Evolutionary conservation across 2,113 vertebrate genomes (phyloP).

Genomic region (Actinemys pallida): DNA sequence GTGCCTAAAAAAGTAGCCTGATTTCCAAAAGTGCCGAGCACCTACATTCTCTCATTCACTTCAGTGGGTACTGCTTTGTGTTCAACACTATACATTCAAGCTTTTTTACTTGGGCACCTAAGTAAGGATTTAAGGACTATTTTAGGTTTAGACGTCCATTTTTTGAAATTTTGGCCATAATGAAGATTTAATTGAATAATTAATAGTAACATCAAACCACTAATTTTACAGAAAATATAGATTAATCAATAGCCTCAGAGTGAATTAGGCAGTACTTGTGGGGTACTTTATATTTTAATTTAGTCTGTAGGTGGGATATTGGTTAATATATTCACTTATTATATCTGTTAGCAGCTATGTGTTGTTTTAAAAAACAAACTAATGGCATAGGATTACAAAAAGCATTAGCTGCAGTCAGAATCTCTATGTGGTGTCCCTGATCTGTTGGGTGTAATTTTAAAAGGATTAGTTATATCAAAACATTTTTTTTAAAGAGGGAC

Average conservation of each 20-base stretch:
- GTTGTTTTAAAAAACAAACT: slow-evolving; percentile 69
- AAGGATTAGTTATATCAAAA: slow-evolving; percentile 66
- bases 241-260: slow-evolving; percentile 5
- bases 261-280: not conserved
- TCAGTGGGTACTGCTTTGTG: not conserved
- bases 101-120: not conserved
- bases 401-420: slow-evolving; percentile 33
- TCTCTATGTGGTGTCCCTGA: slow-evolving; percentile 38
- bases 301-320: not conserved
- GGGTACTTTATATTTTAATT: slow-evolving; percentile 10
- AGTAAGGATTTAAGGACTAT: not conserved
- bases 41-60: not conserved
- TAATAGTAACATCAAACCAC: not conserved
- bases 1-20: not conserved
- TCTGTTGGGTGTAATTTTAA: slow-evolving; percentile 63
- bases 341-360: slow-evolving; percentile 55
- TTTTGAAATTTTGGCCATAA: not conserved
- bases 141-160: not conserved
- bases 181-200: not conserved
- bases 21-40: not conserved
- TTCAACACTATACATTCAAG: not conserved
- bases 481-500: slow-evolving; percentile 52
- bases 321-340: slow-evolving; percentile 55
- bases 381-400: slow-evolving; percentile 56
- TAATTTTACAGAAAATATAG: slow-evolving; percentile 13